These are phyloP conservation scores for Leptoteleia sp. DNA, from an alignment of 1,140 invertebrate genomes.

Conservation along the genomic window DNA sequence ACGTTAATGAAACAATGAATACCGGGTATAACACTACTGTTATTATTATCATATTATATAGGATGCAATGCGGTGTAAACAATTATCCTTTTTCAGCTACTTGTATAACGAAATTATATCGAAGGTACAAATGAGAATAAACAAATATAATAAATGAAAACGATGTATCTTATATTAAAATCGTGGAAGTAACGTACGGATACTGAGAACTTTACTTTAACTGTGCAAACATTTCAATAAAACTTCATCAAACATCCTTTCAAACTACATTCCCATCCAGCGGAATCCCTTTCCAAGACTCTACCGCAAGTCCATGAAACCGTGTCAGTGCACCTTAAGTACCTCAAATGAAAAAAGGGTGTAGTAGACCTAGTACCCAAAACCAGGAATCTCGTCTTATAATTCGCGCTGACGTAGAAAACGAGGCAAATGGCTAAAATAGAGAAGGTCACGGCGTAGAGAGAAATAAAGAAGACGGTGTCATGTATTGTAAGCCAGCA, in stretches of 20 bases:
- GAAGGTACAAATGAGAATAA: no score
- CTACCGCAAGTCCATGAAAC: constrained; percentile 30
- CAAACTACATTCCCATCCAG: constrained; percentile 27
- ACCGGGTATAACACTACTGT: no score
- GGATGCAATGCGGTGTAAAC: no score
- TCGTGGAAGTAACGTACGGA: constrained; percentile 7
- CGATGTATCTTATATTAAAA: constrained; percentile 3
- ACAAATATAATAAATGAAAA: background rate
- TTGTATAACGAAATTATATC: no score
- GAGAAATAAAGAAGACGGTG: constrained; percentile 56
- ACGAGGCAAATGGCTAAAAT: constrained; percentile 55
- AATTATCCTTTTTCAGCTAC: no score
- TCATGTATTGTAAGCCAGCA: constrained; percentile 31
- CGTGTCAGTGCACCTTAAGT: constrained; percentile 46
- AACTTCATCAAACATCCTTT: constrained; percentile 37
- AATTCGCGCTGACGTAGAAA: constrained; percentile 37
- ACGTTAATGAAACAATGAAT: no score
- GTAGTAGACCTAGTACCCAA: constrained; percentile 49
- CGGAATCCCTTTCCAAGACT: constrained; percentile 33
- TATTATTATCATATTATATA: no score
- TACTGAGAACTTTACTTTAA: constrained; percentile 21
- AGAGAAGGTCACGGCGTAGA: constrained; percentile 42
- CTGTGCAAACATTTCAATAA: constrained; percentile 42
- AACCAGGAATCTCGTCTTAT: constrained; percentile 46
- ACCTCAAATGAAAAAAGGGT: constrained; percentile 53